phyloP scores from a whole-genome alignment of 2,888 invertebrate genomes.

The Flexamia atlantica region DNA sequence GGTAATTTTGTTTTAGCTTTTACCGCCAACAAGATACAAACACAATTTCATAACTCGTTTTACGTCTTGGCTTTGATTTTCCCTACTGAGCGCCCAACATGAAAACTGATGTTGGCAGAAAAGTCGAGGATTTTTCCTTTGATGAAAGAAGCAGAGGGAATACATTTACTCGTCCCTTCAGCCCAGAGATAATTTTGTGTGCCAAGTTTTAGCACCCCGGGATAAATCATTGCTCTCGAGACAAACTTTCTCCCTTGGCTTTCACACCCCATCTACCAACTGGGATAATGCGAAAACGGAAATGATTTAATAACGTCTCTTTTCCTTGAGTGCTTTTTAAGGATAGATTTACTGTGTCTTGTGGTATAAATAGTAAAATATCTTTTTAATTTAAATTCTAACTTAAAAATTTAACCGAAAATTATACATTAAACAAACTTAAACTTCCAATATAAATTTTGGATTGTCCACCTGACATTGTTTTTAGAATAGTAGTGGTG shows the following conservation, averaged over 20 bases:
- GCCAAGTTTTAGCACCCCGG: slow-evolving; percentile 56
- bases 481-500: too few species aligned
- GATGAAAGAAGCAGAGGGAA: slow-evolving; percentile 48
- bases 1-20: too few species aligned
- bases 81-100: not conserved
- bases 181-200: slow-evolving; percentile 57
- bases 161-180: slow-evolving; percentile 51
- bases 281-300: slow-evolving; percentile 6
- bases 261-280: slow-evolving; percentile 45
- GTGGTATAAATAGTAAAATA: too few species aligned
- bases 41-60: slow-evolving; percentile 27
- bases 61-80: slow-evolving; percentile 36
- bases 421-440: too few species aligned
- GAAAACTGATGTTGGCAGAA: slow-evolving; percentile 33
- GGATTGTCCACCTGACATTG: too few species aligned
- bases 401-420: too few species aligned
- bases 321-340: slow-evolving; percentile 4
- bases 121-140: slow-evolving; percentile 49
- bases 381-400: too few species aligned
- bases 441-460: too few species aligned
- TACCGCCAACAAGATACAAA: not conserved
- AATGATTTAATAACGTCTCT: slow-evolving; percentile 21
- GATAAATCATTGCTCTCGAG: slow-evolving; percentile 48
- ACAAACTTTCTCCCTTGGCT: slow-evolving; percentile 29
- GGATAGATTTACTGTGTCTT: too few species aligned